Conservation (phyloP, 2,888 invertebrate genomes). For the Dynastes maya region DNA sequence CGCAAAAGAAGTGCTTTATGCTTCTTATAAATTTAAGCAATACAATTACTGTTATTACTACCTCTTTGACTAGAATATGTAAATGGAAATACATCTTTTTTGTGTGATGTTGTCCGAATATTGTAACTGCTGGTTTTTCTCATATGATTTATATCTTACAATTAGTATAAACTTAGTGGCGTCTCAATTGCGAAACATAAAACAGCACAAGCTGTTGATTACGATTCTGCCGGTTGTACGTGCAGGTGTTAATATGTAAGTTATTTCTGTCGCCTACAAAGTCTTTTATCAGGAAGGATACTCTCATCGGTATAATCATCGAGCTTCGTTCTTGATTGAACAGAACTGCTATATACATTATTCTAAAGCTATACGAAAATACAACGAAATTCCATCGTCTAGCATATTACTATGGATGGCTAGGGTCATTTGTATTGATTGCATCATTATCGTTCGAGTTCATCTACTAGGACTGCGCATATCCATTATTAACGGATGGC, state of each 20-base stretch:
- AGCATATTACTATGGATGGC: neutral
- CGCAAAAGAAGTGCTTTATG: too few relatives aligned
- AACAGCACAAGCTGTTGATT: neutral
- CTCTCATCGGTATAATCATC: slow-evolving; percentile 4
- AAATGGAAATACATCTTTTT: too few relatives aligned
- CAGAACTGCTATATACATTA: neutral
- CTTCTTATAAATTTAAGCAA: too few relatives aligned
- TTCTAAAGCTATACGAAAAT: slow-evolving; percentile 9
- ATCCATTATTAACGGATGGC: neutral
- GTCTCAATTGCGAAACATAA: neutral
- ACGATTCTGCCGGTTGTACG: neutral
- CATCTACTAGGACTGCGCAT: slow-evolving; percentile 2
- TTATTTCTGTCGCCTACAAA: slow-evolving; percentile 3
- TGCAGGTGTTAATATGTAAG: slow-evolving; percentile 1
- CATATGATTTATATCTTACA: too few relatives aligned
- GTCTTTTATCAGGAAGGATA: slow-evolving; percentile 14
- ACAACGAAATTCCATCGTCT: slow-evolving; percentile 23
- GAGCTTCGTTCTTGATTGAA: slow-evolving; percentile 6
- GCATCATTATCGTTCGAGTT: slow-evolving; percentile 16
- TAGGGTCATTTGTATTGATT: slow-evolving; percentile 18
- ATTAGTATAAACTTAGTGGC: too few relatives aligned
- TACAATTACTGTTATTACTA: too few relatives aligned
- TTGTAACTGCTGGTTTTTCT: too few relatives aligned
- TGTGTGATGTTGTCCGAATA: too few relatives aligned
- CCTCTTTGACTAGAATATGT: too few relatives aligned